phyloP scores from a whole-genome alignment of 2,113 vertebrate species.

The Callithrix jacchus region DNA sequence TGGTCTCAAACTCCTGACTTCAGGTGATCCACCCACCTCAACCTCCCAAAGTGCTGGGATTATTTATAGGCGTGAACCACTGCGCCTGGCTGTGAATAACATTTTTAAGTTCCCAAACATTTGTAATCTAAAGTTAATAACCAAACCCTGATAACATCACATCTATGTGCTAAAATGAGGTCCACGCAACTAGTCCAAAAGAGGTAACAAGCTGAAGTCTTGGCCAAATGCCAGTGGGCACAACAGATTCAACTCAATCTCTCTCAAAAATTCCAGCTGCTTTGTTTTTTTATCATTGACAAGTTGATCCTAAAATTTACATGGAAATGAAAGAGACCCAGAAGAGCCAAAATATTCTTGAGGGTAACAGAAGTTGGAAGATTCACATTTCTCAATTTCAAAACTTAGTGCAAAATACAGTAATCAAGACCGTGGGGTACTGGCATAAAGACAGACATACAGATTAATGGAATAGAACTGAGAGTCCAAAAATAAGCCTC shows the following conservation, averaged over 20 bases:
- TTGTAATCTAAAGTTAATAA: constrained; percentile 36
- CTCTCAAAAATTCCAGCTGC: not conserved
- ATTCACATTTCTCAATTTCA: not conserved
- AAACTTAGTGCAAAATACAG: not conserved
- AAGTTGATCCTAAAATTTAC: not conserved
- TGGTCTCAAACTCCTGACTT: no score
- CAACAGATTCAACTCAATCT: not conserved
- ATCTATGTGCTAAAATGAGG: not conserved
- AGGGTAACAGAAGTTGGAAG: not conserved
- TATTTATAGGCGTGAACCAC: no score
- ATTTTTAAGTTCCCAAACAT: not conserved
- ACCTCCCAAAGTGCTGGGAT: no score
- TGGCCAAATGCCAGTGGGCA: not conserved
- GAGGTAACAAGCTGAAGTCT: not conserved
- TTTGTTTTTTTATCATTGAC: not conserved
- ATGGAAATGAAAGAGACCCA: not conserved
- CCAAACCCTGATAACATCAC: not conserved
- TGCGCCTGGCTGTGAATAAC: not conserved
- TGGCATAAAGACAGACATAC: not conserved
- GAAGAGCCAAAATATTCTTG: not conserved
- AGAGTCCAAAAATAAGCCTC: not conserved
- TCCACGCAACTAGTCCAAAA: not conserved
- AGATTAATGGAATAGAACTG: not conserved
- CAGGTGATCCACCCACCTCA: no score
- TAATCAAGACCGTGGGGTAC: not conserved